Evolutionary conservation across 2,888 invertebrate species (phyloP).

Genomic region (Aphidius colemani): DNA sequence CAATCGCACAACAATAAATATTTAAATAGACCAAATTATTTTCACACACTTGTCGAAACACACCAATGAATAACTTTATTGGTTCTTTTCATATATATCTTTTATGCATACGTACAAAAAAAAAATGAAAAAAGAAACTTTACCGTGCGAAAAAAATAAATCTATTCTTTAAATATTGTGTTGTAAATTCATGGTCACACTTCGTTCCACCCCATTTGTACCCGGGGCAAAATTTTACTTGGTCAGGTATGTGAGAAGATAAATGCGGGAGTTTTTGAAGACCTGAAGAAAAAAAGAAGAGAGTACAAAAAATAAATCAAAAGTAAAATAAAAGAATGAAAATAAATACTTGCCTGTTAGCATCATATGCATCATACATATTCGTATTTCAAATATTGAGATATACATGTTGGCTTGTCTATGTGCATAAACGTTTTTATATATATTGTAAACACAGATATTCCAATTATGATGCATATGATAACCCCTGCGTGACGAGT

Average conservation of each 20-base stretch:
- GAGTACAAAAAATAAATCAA: neutral
- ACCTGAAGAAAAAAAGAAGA: no score
- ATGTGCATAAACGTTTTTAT: constrained; percentile 34
- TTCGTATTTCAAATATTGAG: neutral
- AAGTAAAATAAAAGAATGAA: no score
- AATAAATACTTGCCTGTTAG: constrained; percentile 4
- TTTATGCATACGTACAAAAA: no score
- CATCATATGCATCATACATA: neutral
- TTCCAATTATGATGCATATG: constrained; percentile 47
- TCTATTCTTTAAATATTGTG: neutral
- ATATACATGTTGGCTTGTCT: constrained; percentile 44
- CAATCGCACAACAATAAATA: no score
- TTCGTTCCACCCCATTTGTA: constrained; percentile 34
- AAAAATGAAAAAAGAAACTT: no score
- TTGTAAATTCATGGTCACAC: constrained; percentile 31
- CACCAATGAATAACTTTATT: no score
- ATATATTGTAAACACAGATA: neutral
- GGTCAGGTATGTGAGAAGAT: constrained; percentile 19
- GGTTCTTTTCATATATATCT: no score
- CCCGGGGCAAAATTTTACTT: constrained; percentile 5
- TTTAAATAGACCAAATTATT: no score
- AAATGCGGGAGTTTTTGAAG: neutral
- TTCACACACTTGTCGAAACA: no score
- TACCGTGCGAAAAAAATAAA: no score
- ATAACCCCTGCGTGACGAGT: constrained; percentile 49